phyloP scores from a whole-genome alignment of 2,113 vertebrate species.

The Holacanthus passer region DNA sequence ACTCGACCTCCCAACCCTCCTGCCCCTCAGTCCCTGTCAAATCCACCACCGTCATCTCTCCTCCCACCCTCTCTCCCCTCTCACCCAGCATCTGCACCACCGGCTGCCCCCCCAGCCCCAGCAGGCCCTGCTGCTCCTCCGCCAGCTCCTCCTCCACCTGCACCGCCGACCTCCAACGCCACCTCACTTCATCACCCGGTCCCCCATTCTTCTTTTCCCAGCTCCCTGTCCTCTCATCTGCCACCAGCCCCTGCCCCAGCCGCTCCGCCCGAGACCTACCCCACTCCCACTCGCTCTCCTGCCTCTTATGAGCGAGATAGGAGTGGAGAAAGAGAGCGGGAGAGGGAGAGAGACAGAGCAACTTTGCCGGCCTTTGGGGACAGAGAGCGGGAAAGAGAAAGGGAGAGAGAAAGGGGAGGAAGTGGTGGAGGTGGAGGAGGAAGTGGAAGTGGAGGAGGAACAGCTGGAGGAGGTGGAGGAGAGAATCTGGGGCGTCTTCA shows the following conservation, averaged over 20 bases:
- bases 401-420: conserved; percentile 83
- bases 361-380: conserved; percentile 75
- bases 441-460: conserved; percentile 85
- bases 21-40: conserved; percentile 79
- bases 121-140: conserved; percentile 71
- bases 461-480: conserved; percentile 89
- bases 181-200: conserved; percentile 79
- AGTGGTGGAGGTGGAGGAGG: conserved; percentile 81
- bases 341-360: conserved; percentile 77
- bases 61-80: conserved; percentile 73
- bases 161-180: conserved; percentile 77
- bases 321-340: conserved; percentile 80
- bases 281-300: conserved; percentile 85
- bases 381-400: conserved; percentile 77
- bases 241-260: conserved; percentile 83
- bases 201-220: conserved; percentile 83
- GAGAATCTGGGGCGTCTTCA: conserved; percentile 95
- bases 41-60: conserved; percentile 76
- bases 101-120: conserved; percentile 70
- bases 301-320: conserved; percentile 78
- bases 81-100: conserved; percentile 76
- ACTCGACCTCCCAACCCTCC: conserved; percentile 80
- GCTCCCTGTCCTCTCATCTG: conserved; percentile 80
- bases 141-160: conserved; percentile 82
- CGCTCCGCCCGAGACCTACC: conserved; percentile 84